These are phyloP conservation scores for Nemapogon koenigi DNA, from an alignment of 2,888 invertebrate species.

Conservation along the genomic window DNA sequence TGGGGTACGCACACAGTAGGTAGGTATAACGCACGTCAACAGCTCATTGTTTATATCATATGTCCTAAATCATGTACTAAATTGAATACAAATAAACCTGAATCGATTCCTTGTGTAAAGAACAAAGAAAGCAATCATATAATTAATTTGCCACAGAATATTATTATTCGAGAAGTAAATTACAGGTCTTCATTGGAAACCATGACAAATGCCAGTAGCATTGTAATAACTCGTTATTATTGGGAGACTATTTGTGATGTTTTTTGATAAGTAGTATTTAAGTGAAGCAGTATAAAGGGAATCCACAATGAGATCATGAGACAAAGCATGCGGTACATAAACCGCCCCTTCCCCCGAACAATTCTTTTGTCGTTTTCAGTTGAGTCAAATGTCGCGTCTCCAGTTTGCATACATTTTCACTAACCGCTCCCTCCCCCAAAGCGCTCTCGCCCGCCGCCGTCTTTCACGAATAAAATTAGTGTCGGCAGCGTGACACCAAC, in stretches of 20 bases:
- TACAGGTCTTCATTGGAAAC: too few relatives aligned
- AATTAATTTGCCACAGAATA: too few relatives aligned
- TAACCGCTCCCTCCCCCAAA: constrained; percentile 21
- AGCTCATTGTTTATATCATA: too few relatives aligned
- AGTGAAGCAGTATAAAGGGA: constrained; percentile 45
- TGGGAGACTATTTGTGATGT: too few relatives aligned
- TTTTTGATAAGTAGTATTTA: constrained; percentile 11
- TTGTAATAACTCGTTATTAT: too few relatives aligned
- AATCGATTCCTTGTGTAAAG: too few relatives aligned
- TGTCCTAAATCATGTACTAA: too few relatives aligned
- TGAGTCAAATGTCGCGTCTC: constrained; percentile 56
- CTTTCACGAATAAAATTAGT: constrained; percentile 62
- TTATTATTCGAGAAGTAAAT: too few relatives aligned
- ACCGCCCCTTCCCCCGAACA: constrained; percentile 25
- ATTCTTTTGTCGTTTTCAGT: constrained; percentile 63
- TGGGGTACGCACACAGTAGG: neutral
- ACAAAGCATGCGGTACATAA: constrained; percentile 20
- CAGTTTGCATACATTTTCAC: constrained; percentile 62
- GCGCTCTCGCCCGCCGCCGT: constrained; percentile 36
- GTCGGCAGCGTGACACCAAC: constrained; percentile 64
- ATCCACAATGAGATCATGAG: constrained; percentile 29
- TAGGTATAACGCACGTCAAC: too few relatives aligned
- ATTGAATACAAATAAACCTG: too few relatives aligned
- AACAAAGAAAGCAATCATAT: too few relatives aligned
- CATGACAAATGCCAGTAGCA: too few relatives aligned